A percentile compares a stretch with the other conserved stretches of the same genome.
phyloP scores from a whole-genome alignment of 2,797 vertebrate species.

The Poecilia wingei region DNA sequence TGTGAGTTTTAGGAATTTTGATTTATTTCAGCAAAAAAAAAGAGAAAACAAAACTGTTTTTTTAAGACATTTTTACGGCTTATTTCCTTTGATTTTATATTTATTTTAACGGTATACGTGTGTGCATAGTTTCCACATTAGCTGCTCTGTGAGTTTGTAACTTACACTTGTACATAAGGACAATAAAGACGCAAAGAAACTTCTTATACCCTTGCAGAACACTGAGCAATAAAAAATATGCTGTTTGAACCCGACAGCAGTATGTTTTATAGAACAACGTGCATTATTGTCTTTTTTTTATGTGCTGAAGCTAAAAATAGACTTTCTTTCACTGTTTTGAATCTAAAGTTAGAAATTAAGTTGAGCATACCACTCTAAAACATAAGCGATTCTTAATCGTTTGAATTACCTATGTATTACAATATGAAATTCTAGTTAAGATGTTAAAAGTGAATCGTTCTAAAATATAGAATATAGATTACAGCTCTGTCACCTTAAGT shows the following conservation, averaged over 20 bases:
- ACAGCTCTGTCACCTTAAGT: neutral
- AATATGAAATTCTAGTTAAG: neutral
- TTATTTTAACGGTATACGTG: slow-evolving; percentile 87
- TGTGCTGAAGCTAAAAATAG: neutral
- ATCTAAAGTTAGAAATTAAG: neutral
- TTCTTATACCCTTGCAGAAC: slow-evolving; percentile 89
- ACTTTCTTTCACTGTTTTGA: neutral
- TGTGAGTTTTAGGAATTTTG: slow-evolving; percentile 80
- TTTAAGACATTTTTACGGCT: slow-evolving; percentile 24
- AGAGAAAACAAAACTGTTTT: neutral
- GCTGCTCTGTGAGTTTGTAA: slow-evolving; percentile 91
- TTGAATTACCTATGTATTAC: neutral
- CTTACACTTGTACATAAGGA: slow-evolving; percentile 88
- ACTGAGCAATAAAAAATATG: slow-evolving; percentile 94
- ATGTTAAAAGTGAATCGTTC: neutral
- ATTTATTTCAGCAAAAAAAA: slow-evolving; percentile 73
- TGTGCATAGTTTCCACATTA: slow-evolving; percentile 82
- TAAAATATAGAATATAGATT: neutral
- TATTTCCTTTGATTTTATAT: slow-evolving; percentile 82
- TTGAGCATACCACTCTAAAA: neutral
- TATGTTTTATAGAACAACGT: slow-evolving; percentile 73
- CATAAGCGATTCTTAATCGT: neutral
- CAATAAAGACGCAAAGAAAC: slow-evolving; percentile 73
- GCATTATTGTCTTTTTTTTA: slow-evolving; percentile 31
- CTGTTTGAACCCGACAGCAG: slow-evolving; percentile 92